phyloP scores from a whole-genome alignment of 2,888 invertebrate species.

The Pheosia gnoma region DNA sequence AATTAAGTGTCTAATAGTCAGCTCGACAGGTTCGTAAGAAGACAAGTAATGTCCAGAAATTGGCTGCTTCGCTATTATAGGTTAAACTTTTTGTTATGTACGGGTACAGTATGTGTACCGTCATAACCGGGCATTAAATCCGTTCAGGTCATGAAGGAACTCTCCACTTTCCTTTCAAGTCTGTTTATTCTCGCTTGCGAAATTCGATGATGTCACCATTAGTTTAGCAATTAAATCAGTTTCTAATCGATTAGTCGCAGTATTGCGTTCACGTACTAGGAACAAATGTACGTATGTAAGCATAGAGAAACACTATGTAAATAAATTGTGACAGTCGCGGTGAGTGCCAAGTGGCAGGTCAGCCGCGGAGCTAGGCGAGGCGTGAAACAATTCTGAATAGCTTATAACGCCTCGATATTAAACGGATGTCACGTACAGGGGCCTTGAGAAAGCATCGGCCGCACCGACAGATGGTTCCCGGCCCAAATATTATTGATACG shows the following conservation, averaged over 20 bases:
- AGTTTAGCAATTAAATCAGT: conserved; percentile 31
- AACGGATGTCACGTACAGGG: conserved; percentile 67
- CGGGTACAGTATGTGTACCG: too few species aligned
- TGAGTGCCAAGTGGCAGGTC: conserved; percentile 40
- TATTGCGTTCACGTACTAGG: conserved; percentile 42
- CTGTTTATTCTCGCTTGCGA: not conserved
- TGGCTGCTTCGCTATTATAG: too few species aligned
- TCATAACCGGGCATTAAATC: too few species aligned
- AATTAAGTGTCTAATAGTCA: too few species aligned
- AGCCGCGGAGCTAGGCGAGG: conserved; percentile 25
- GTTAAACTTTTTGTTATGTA: too few species aligned
- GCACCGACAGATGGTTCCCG: conserved; percentile 51
- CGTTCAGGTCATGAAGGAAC: too few species aligned
- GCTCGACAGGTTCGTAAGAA: too few species aligned
- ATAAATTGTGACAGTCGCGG: conserved; percentile 41
- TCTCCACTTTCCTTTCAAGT: not conserved
- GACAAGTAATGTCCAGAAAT: too few species aligned
- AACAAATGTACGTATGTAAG: conserved; percentile 46
- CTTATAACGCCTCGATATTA: conserved; percentile 47
- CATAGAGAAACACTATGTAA: conserved; percentile 48
- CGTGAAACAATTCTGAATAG: conserved; percentile 62
- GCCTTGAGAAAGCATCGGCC: conserved; percentile 51
- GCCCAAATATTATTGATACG: conserved; percentile 48
- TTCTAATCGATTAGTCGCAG: conserved; percentile 40
- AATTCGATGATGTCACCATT: conserved; percentile 25